A percentile compares a stretch with the other conserved stretches of the same genome.
Evolutionary conservation across 2,888 invertebrate species (phyloP).

Genomic region (Caenorhabditis sinica): DNA sequence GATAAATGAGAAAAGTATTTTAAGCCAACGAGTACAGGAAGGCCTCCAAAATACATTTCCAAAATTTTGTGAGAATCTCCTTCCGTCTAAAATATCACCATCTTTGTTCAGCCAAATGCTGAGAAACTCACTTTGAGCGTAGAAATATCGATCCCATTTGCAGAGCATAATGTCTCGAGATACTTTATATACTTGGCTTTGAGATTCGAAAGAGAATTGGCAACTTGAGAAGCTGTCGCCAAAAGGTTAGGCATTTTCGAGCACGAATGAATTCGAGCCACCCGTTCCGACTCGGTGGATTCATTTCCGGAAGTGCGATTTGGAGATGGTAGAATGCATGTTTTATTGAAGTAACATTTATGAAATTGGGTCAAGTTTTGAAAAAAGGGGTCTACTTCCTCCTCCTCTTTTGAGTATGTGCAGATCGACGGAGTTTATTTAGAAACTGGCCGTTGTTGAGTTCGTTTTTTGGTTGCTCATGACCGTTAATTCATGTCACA

Average conservation of each 20-base stretch:
- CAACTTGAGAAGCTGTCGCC: constrained; percentile 71
- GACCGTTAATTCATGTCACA: too few relatives aligned
- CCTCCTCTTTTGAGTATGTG: too few relatives aligned
- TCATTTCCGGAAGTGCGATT: constrained; percentile 34
- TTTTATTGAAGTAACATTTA: background rate
- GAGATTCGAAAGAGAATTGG: constrained; percentile 72
- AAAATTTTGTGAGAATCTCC: constrained; percentile 72
- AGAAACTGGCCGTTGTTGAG: too few relatives aligned
- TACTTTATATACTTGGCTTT: constrained; percentile 80
- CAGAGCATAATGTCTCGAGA: constrained; percentile 76
- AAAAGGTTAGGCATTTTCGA: constrained; percentile 62
- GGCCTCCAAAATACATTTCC: constrained; percentile 79
- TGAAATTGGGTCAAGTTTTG: too few relatives aligned
- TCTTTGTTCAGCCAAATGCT: background rate
- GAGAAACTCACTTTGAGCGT: constrained; percentile 69
- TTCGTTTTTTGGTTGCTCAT: too few relatives aligned
- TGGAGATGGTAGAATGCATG: constrained; percentile 17
- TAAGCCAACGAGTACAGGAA: constrained; percentile 79
- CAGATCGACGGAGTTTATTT: too few relatives aligned
- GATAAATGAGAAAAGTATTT: constrained; percentile 77
- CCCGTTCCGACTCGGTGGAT: constrained; percentile 47
- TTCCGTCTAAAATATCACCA: constrained; percentile 65
- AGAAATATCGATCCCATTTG: constrained; percentile 81
- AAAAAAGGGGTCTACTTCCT: too few relatives aligned
- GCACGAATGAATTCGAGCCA: constrained; percentile 19